These are phyloP conservation scores for Meliscaeva auricollis DNA, from an alignment of 2,888 invertebrate species.

Conservation along the genomic window DNA sequence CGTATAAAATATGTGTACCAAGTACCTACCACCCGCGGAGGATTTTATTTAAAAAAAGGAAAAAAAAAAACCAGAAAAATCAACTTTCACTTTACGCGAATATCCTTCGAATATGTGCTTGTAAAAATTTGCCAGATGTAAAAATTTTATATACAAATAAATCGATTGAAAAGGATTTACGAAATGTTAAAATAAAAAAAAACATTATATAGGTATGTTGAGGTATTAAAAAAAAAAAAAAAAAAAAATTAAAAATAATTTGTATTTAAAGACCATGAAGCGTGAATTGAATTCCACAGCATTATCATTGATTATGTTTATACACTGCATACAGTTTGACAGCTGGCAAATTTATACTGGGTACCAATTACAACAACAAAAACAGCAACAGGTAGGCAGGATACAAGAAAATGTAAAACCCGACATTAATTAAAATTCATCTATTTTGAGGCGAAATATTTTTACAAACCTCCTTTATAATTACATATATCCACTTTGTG, in stretches of 20 bases:
- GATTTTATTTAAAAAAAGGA: background rate
- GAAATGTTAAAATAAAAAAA: constrained; percentile 8
- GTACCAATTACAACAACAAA: background rate
- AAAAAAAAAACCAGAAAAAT: constrained; percentile 12
- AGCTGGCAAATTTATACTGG: constrained; percentile 7
- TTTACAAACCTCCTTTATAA: constrained; percentile 9
- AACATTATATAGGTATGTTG: background rate
- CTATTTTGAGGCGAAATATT: constrained; percentile 47
- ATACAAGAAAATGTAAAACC: constrained; percentile 6
- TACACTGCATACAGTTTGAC: background rate
- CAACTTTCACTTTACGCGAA: constrained; percentile 20
- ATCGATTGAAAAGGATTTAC: constrained; percentile 45
- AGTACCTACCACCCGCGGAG: background rate
- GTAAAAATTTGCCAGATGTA: constrained; percentile 54
- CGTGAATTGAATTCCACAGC: constrained; percentile 53
- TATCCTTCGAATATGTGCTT: constrained; percentile 51
- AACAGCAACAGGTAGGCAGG: constrained; percentile 37
- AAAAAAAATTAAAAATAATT: constrained; percentile 9
- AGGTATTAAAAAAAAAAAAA: too few species aligned
- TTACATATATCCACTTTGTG: constrained; percentile 17
- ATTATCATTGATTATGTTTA: background rate
- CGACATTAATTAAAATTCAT: constrained; percentile 71
- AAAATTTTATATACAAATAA: constrained; percentile 40
- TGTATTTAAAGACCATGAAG: constrained; percentile 35
- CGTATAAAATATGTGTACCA: background rate